These are phyloP conservation scores for Acromyrmex heyeri DNA, from an alignment of 1,140 invertebrate genomes.

Conservation along the genomic window DNA sequence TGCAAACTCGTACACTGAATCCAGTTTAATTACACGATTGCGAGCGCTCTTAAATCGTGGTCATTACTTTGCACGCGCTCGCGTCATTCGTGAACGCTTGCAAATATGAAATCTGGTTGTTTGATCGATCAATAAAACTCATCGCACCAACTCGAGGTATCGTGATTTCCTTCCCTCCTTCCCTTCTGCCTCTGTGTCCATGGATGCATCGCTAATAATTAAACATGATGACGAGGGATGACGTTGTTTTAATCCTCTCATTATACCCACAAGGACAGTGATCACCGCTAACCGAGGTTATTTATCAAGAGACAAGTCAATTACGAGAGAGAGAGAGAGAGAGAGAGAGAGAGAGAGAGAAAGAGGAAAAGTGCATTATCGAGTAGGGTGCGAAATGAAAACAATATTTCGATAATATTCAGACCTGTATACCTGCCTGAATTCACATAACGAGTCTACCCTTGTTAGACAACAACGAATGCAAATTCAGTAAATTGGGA, in stretches of 20 bases:
- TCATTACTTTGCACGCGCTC: conserved; percentile 51
- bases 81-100: conserved; percentile 52
- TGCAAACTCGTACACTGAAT: neutral
- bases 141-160: neutral
- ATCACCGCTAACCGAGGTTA: conserved; percentile 49
- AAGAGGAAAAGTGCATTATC: conserved; percentile 55
- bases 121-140: conserved; percentile 73
- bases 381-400: conserved; percentile 71
- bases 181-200: too few species aligned
- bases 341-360: conserved; percentile 30
- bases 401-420: conserved; percentile 65
- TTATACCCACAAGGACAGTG: conserved; percentile 71
- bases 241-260: conserved; percentile 76
- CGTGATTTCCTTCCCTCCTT: neutral
- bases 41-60: conserved; percentile 68
- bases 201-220: conserved; percentile 74
- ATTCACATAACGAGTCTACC: neutral
- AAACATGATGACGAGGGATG: conserved; percentile 64
- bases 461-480: conserved; percentile 28
- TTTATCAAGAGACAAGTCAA: conserved; percentile 71
- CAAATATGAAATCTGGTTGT: conserved; percentile 74
- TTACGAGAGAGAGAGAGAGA: conserved; percentile 44
- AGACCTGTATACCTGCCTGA: neutral
- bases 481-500: conserved; percentile 12
- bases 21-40: conserved; percentile 66